Evolutionary conservation across 2,888 invertebrate genomes (phyloP), one percentile per base, ranked within the genome.

Genomic region (Arenicola marina): DNA sequence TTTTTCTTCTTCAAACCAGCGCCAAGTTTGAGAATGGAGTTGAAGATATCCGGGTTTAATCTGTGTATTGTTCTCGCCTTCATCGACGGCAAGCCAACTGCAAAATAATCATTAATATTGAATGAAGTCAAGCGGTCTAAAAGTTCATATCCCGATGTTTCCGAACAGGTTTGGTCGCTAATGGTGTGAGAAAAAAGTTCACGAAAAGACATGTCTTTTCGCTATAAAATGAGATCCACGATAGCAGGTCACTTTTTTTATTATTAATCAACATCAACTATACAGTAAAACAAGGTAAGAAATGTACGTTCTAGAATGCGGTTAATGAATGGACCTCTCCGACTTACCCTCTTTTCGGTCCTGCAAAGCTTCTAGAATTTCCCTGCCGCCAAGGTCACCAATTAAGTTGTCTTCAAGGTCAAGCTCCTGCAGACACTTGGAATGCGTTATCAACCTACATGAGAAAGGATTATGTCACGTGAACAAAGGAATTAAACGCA

Each of bases 381-480:
- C 77, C 29, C 75, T 66, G 2, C 77, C 81, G 46, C 78, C 81
- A 32, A 83, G 66, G 58, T 83, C 81, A 15, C 82, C 81, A 34
- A 83, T 82, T 18, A 77, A 71, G 61, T 83, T 83, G 55, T 81
- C 80, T 29, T 78, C 79, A 2, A 83, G 68, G 60, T 83, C 82
- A 4, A 83, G 61, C 63, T 83, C 83, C 63, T 78, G 76, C 43
- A 83, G 63, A 62, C 77, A 79, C 43, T 74, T 66, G 4, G 77
- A 78, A 62, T 75, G 69, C 68, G 74, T 74, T 28, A 83, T 68
- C 45, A 82, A 66, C 62, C 82, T 82, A 66, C n/a, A 58, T 21
- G 24, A 38, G 29, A 58, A 43, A 51, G 18, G n/a, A n/a, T n/a
- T n/a, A n/a, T n/a, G n/a, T n/a, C n/a, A n/a, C n/a, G n/a, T n/a